Evolutionary conservation across 2,113 vertebrate species (phyloP).

Genomic region (Ceuthmochares aereus): DNA sequence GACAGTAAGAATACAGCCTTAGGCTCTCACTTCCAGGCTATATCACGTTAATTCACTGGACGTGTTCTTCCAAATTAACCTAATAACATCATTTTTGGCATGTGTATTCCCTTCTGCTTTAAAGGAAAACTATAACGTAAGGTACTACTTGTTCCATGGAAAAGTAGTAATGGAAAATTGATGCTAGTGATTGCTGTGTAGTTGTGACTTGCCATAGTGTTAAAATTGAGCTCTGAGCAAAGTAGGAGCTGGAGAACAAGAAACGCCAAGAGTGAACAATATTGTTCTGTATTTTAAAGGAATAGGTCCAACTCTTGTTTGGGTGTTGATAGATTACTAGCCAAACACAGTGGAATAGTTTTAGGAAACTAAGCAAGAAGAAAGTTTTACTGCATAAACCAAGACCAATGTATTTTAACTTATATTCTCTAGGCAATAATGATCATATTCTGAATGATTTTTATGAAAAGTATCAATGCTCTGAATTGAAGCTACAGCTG

Average conservation of each 20-base stretch:
- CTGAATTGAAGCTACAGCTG: neutral
- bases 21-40: neutral
- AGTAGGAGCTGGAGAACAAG: neutral
- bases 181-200: neutral
- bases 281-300: neutral
- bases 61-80: neutral
- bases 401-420: neutral
- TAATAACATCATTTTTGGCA: neutral
- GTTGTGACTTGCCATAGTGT: neutral
- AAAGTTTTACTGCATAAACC: neutral
- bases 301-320: neutral
- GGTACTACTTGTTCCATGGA: fast-evolving
- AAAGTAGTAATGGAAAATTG: neutral
- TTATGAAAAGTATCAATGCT: neutral
- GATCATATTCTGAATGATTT: neutral
- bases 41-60: neutral
- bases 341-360: neutral
- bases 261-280: neutral
- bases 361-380: neutral
- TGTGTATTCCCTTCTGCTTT: neutral
- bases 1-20: neutral
- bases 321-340: neutral
- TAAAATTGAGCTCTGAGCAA: neutral
- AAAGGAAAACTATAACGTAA: neutral
- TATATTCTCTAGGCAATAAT: neutral